Conservation (phyloP, 2,797 vertebrate genomes). For the Spondyliosoma cantharus region DNA sequence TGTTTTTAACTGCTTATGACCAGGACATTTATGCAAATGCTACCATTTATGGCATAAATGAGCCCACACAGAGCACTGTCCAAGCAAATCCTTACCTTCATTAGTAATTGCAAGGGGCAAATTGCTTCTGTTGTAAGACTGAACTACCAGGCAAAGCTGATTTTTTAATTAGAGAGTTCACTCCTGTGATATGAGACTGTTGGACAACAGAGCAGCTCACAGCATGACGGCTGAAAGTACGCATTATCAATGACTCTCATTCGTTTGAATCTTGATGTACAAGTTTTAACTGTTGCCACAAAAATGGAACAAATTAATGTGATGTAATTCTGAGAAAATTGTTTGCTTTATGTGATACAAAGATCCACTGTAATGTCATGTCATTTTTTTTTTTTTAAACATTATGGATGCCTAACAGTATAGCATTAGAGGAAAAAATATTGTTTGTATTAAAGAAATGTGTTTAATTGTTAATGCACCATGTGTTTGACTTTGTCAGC, state of each 20-base stretch:
- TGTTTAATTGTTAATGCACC: too few species aligned
- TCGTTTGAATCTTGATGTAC: too few species aligned
- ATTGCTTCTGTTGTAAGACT: conserved; percentile 26
- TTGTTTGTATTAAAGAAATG: too few species aligned
- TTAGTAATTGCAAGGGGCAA: conserved; percentile 7
- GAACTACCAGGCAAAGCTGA: conserved; percentile 5
- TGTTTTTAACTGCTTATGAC: conserved; percentile 6
- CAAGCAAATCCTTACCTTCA: conserved; percentile 1
- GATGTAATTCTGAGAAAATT: background rate
- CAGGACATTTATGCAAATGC: conserved; percentile 13
- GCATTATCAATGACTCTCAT: too few species aligned
- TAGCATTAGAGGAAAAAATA: too few species aligned
- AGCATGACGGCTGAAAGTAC: background rate
- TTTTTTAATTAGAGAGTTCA: conserved; percentile 28
- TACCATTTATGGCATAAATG: background rate
- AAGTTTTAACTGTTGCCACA: background rate
- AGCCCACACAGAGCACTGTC: background rate
- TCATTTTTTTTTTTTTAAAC: too few species aligned
- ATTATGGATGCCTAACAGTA: too few species aligned
- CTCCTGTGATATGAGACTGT: conserved; percentile 12
- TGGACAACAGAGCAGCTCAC: background rate
- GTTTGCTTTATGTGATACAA: background rate
- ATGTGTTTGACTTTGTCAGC: background rate
- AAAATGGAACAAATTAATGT: background rate
- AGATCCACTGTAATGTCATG: background rate